Percentiles rank a stretch among this genome's conserved stretches.
phyloP scores from a whole-genome alignment of 1,140 invertebrate genomes.

The Eubasilissa regina region DNA sequence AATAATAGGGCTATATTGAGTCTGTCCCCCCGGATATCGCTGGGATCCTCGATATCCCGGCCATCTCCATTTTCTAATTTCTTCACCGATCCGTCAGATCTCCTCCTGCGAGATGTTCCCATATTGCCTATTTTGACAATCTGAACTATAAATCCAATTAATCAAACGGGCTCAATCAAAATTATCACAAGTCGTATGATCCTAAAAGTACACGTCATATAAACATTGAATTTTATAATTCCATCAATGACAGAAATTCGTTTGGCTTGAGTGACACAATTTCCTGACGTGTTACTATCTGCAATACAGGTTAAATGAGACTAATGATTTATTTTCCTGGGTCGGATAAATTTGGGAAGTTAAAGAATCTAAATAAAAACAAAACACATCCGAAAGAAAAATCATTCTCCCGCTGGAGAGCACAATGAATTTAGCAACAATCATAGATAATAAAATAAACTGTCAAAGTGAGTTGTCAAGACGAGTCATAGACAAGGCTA shows the following conservation, averaged over 20 bases:
- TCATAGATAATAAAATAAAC: neutral
- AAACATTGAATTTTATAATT: no score
- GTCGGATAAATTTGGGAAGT: neutral
- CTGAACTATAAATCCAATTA: neutral
- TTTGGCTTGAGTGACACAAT: neutral
- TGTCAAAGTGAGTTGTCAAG: neutral
- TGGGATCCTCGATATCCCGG: constrained; percentile 62
- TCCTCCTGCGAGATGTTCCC: constrained; percentile 46
- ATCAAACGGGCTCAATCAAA: neutral
- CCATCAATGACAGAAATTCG: neutral
- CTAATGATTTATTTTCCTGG: neutral
- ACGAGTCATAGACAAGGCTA: no score
- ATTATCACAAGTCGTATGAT: constrained; percentile 17
- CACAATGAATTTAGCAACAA: constrained; percentile 16
- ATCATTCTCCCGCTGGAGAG: constrained; percentile 24
- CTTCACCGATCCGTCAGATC: constrained; percentile 40
- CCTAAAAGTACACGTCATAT: constrained; percentile 53
- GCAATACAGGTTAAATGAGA: neutral
- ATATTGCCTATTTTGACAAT: constrained; percentile 55
- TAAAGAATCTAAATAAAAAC: constrained; percentile 8
- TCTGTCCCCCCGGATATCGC: constrained; percentile 81
- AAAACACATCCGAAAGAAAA: neutral
- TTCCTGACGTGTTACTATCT: neutral
- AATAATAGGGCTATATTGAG: constrained; percentile 88
- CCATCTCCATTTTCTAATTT: constrained; percentile 67